phyloP scores from a whole-genome alignment of 2,888 invertebrate species.

The Nemapogon koenigi region DNA sequence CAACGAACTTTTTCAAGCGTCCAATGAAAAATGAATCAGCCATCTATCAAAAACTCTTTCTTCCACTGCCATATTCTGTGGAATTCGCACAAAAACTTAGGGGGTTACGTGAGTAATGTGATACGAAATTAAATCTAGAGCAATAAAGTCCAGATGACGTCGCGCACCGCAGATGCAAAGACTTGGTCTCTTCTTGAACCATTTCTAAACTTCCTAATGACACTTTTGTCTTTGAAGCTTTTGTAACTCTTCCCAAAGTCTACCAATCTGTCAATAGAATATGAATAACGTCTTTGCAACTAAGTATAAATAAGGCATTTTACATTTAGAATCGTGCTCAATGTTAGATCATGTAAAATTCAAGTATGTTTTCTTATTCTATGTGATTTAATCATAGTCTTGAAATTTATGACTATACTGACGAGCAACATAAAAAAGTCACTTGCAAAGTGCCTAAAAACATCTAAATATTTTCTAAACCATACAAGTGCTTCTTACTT shows the following conservation, averaged over 20 bases:
- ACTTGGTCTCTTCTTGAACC: constrained; percentile 2
- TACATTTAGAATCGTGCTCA: too few relatives aligned
- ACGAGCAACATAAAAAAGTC: too few relatives aligned
- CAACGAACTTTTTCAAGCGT: constrained; percentile 8
- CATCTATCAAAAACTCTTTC: constrained; percentile 53
- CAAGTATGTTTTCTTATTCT: too few relatives aligned
- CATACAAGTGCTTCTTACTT: too few relatives aligned
- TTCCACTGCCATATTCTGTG: constrained; percentile 8
- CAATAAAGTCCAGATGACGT: constrained; percentile 58
- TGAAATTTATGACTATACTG: too few relatives aligned
- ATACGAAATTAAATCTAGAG: constrained; percentile 51
- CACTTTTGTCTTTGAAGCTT: constrained; percentile 6
- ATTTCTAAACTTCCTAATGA: constrained; percentile 7
- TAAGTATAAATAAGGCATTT: too few relatives aligned
- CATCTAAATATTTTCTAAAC: too few relatives aligned
- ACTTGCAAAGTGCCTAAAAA: too few relatives aligned
- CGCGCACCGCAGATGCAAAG: constrained; percentile 15
- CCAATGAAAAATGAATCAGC: constrained; percentile 55
- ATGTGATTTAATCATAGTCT: too few relatives aligned
- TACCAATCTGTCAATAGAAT: too few relatives aligned
- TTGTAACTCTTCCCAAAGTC: not conserved
- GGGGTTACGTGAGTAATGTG: constrained; percentile 50
- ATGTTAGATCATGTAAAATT: too few relatives aligned
- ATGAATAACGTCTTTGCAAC: not conserved
- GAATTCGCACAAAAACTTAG: constrained; percentile 39